Percentiles rank a stretch among this genome's conserved stretches.
Evolutionary conservation across 1,140 invertebrate species (phyloP).

Genomic region (Pseudomyrmex cubaensis): DNA sequence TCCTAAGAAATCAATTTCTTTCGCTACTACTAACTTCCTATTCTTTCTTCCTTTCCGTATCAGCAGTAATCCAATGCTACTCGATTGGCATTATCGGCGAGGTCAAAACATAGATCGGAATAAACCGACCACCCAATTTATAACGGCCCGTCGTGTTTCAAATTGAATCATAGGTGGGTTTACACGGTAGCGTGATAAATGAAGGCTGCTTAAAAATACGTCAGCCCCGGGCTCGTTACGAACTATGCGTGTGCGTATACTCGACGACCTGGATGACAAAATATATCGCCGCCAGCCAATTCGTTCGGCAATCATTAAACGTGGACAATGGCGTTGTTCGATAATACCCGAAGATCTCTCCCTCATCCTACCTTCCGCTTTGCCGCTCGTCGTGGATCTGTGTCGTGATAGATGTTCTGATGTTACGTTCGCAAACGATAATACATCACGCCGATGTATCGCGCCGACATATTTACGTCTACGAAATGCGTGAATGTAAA

Average conservation of each 20-base stretch:
- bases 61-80: conserved; percentile 22
- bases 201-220: conserved; percentile 46
- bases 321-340: conserved; percentile 50
- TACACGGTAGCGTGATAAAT: conserved; percentile 43
- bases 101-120: conserved; percentile 7
- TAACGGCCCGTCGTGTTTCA: conserved; percentile 42
- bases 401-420: conserved; percentile 53
- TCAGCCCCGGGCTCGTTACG: conserved; percentile 21
- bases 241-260: conserved; percentile 5
- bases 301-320: conserved; percentile 53
- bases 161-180: conserved; percentile 37
- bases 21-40: too few relatives aligned
- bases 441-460: conserved; percentile 48
- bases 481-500: conserved; percentile 36
- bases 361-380: too few relatives aligned
- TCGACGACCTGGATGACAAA: conserved; percentile 19
- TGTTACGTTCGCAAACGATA: conserved; percentile 32
- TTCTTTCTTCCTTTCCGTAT: not conserved
- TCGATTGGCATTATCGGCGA: conserved; percentile 20
- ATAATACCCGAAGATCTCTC: conserved; percentile 51
- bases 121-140: conserved; percentile 26
- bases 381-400: not conserved
- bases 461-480: conserved; percentile 31
- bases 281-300: conserved; percentile 37
- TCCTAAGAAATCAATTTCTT: not conserved